Conservation (phyloP, 2,888 invertebrate species). For the Hydraecia micacea region DNA sequence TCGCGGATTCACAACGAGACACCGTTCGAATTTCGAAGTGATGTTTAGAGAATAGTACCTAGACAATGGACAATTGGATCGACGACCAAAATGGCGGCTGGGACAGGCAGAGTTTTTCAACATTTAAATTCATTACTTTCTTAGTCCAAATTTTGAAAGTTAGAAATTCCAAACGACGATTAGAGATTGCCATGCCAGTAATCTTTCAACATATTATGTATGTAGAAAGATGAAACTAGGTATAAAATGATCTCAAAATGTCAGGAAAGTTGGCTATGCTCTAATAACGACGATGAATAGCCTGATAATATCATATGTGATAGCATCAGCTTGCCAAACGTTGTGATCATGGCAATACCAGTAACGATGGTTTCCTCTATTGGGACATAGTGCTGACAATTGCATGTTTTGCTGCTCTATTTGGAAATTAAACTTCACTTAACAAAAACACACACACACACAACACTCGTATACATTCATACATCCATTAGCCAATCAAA, state of each 20-base stretch:
- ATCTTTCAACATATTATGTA: constrained; percentile 12
- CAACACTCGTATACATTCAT: background rate
- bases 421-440: background rate
- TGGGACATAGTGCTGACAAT: background rate
- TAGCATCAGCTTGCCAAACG: constrained; percentile 38
- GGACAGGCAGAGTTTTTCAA: background rate
- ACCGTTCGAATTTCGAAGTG: constrained; percentile 2
- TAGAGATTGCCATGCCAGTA: background rate
- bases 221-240: constrained; percentile 18
- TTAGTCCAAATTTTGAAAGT: background rate
- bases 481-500: background rate
- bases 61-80: background rate
- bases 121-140: background rate
- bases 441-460: background rate
- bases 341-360: constrained; percentile 26
- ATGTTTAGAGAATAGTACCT: background rate
- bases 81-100: background rate
- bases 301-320: constrained; percentile 36
- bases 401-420: background rate
- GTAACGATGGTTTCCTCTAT: background rate
- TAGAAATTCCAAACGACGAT: background rate
- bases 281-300: constrained; percentile 32
- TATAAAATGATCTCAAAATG: constrained; percentile 19
- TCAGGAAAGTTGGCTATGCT: constrained; percentile 36
- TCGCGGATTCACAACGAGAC: background rate